Conservation (phyloP, 2,113 vertebrate genomes). For the Noctilio leporinus region DNA sequence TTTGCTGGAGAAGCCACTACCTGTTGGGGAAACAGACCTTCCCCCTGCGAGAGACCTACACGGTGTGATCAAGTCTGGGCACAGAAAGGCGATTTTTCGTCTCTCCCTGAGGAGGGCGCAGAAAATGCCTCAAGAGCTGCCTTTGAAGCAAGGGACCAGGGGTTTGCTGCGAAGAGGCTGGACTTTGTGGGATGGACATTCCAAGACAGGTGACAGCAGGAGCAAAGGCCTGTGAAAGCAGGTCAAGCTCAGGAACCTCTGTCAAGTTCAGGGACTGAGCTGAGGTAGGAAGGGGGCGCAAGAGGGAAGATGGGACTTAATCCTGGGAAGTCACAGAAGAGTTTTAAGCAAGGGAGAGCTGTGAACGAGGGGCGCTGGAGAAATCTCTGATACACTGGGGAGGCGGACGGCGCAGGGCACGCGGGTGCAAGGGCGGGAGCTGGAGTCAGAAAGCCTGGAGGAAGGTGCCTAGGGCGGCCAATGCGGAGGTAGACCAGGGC, state of each 20-base stretch:
- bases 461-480: too few relatives aligned
- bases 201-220: neutral
- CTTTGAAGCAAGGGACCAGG: neutral
- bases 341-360: neutral
- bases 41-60: too few relatives aligned
- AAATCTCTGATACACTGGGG: neutral
- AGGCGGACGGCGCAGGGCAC: accelerated
- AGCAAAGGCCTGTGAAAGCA: neutral
- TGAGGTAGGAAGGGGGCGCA: too few relatives aligned
- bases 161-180: neutral
- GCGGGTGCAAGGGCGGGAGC: accelerated
- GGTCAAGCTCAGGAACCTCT: too few relatives aligned
- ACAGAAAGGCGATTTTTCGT: neutral
- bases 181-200: neutral
- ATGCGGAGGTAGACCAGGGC: accelerated
- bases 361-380: neutral
- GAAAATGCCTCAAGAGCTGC: neutral
- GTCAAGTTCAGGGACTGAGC: neutral
- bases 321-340: neutral
- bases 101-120: neutral
- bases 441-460: neutral
- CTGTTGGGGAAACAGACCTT: neutral
- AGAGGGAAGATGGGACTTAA: too few relatives aligned
- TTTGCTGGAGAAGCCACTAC: neutral
- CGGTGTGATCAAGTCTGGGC: neutral